Evolutionary conservation across 2,888 invertebrate species (phyloP).

Genomic region (Drosophila meridiana): DNA sequence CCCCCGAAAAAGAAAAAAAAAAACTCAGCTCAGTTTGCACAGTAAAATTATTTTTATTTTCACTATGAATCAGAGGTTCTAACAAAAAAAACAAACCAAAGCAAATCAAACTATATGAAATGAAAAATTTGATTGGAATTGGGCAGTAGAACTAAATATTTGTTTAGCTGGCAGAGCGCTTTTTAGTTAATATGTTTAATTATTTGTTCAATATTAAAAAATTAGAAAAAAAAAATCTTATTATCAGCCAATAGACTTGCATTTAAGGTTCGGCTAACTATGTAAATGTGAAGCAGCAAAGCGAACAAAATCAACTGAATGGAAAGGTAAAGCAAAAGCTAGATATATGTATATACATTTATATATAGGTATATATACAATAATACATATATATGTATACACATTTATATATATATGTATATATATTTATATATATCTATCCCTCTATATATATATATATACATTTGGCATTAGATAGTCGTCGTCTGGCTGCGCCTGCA

Average conservation of each 20-base stretch:
- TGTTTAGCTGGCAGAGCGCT: too few species aligned
- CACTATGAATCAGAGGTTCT: not conserved
- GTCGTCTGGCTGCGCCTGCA: not conserved
- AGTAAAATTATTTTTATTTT: not conserved
- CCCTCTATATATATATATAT: not conserved
- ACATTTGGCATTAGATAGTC: constrained; percentile 1
- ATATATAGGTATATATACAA: not conserved
- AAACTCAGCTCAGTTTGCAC: not conserved
- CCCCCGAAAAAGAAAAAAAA: not conserved
- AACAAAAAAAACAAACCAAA: not conserved
- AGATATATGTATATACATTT: not conserved
- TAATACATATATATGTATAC: not conserved
- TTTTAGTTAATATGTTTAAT: too few species aligned
- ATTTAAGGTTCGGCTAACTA: not conserved
- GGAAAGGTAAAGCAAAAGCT: not conserved
- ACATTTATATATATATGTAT: too few species aligned
- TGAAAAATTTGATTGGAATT: too few species aligned
- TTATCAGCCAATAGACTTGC: not conserved
- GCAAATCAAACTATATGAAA: not conserved
- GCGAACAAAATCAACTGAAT: not conserved
- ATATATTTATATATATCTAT: not conserved
- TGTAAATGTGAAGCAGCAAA: not conserved
- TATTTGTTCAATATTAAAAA: too few species aligned
- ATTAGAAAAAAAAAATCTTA: too few species aligned
- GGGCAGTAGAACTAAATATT: too few species aligned